Percentiles rank a stretch among this genome's conserved stretches.
These are phyloP conservation scores for Macrocentrus cingulum DNA, from an alignment of 1,140 invertebrate species.

Conservation along the genomic window DNA sequence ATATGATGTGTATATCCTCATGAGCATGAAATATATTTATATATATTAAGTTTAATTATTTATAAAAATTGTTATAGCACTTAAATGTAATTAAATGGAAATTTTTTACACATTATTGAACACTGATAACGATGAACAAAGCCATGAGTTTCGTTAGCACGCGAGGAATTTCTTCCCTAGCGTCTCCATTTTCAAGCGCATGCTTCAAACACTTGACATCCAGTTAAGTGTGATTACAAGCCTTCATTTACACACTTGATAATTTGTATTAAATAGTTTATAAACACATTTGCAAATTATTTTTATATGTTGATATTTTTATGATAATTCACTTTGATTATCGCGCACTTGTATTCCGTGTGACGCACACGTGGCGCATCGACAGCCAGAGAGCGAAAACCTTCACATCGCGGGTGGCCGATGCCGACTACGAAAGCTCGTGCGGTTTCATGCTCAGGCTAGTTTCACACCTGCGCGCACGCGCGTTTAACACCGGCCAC, in stretches of 20 bases:
- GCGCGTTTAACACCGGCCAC: slow-evolving; percentile 35
- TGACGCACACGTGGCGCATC: slow-evolving; percentile 11
- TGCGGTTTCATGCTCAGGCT: slow-evolving; percentile 39
- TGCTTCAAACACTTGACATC: not conserved
- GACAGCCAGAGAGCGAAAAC: slow-evolving; percentile 18
- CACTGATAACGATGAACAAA: not conserved
- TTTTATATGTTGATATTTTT: too few species aligned
- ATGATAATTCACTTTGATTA: not conserved
- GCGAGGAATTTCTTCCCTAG: slow-evolving; percentile 1
- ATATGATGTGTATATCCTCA: too few species aligned
- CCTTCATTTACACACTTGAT: slow-evolving; percentile 1
- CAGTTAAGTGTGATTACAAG: not conserved
- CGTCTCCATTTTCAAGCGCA: not conserved
- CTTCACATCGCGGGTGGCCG: slow-evolving; percentile 51
- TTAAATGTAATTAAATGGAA: too few species aligned
- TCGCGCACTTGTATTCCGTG: too few species aligned
- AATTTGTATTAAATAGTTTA: too few species aligned
- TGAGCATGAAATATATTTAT: too few species aligned
- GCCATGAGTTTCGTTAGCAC: slow-evolving; percentile 7
- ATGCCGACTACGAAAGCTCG: slow-evolving; percentile 56
- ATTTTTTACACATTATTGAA: not conserved
- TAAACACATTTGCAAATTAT: too few species aligned
- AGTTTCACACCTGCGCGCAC: slow-evolving; percentile 50
- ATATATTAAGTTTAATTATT: too few species aligned
- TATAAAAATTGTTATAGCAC: too few species aligned